Conservation (phyloP, 2,113 vertebrate species). For the Oophaga pumilio region DNA sequence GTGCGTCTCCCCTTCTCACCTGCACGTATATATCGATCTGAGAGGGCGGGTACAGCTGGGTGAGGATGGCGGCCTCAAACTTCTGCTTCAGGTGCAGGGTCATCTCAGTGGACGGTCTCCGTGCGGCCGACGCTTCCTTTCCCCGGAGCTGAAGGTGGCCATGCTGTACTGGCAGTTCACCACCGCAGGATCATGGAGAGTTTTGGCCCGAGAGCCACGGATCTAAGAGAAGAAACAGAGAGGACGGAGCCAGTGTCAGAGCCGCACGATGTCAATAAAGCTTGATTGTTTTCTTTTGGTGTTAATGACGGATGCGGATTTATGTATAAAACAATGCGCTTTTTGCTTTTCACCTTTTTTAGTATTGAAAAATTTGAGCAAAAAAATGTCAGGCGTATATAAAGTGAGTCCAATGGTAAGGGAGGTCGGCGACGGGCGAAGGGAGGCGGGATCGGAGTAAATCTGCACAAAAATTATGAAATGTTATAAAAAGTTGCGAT, state of each 20-base stretch:
- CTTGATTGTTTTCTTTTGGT: no score
- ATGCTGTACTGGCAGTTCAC: conserved; percentile 95
- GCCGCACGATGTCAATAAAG: not conserved
- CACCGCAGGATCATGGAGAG: conserved; percentile 82
- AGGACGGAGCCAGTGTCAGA: no score
- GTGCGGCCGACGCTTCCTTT: conserved; percentile 86
- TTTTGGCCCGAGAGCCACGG: conserved; percentile 79
- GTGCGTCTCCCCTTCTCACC: conserved; percentile 68
- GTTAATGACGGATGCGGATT: no score
- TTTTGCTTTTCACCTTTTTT: no score
- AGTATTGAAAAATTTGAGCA: no score
- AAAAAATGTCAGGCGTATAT: no score
- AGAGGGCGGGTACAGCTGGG: conserved; percentile 86
- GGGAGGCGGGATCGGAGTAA: no score
- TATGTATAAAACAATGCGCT: no score
- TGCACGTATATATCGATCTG: conserved; percentile 96
- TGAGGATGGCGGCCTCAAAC: conserved; percentile 89
- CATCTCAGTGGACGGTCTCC: conserved; percentile 92
- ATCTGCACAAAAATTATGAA: no score
- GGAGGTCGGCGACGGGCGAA: no score
- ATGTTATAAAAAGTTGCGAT: no score
- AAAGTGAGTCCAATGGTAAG: no score
- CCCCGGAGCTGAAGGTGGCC: conserved; percentile 90
- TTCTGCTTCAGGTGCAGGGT: conserved; percentile 89
- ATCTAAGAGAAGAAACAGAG: conserved; percentile 67